Evolutionary conservation across 1,140 invertebrate genomes (phyloP), one percentile per base, ranked within the genome.

Genomic region (Bombus impatiens): DNA sequence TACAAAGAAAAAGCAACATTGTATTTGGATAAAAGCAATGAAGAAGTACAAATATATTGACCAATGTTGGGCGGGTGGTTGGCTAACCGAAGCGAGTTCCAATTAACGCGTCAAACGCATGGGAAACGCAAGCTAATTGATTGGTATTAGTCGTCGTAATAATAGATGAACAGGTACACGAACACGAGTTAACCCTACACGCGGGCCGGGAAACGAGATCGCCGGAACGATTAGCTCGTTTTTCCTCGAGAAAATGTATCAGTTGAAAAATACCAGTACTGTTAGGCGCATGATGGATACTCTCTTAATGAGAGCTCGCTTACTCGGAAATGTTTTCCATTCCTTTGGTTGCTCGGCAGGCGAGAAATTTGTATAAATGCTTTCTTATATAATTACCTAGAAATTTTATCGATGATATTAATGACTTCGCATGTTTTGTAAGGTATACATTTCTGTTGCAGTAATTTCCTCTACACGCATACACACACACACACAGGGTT

Each of bases 111-210:
- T 68, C 44, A 35, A 57, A 84, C 44, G 65, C 28, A 70, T 78
- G 62, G 47, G 47, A 76, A 77, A 57, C 59, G 15, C 44, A 13
- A 70, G 75, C 67, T 78, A 84, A 84, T 78, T 70, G 37, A 84
- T 84, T 78, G 57, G 13, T 25, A 78, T 84, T 84, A 68, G 57
- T 10, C 32, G 5, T 57, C 35, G n/a, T 84, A 57, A 78, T 78
- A 57, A 59, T 32, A 35, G 44, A 47, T 12, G 40, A 22, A 15
- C 42, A 12, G 8, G 28, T 47, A 35, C 18, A 47, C 35, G 18
- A 3, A 22, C 44, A 25, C 65, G 22, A 10, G 4, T 28, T 37
- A 40, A 22, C 18, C 9, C 28, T 28, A 53, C n/a, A 35, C 32
- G 32, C 44, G 3, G 12, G 4, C 10, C 3, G 18, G 53, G 9